phyloP scores from a whole-genome alignment of 2,113 vertebrate genomes.

The Epinephelus lanceolatus region DNA sequence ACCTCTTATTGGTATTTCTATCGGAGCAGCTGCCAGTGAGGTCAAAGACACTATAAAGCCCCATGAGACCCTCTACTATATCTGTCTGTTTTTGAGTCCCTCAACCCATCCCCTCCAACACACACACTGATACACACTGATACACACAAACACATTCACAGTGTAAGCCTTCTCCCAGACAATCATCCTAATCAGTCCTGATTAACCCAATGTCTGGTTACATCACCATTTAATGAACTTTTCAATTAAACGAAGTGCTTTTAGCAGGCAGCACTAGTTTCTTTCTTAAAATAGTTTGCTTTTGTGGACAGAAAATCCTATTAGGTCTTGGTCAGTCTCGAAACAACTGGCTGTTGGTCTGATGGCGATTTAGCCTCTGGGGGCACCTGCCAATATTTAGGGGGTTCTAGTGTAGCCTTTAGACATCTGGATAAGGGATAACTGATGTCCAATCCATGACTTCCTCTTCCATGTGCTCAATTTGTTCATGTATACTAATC shows the following conservation, averaged over 20 bases:
- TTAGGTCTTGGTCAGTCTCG: not conserved
- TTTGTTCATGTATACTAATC: too few species aligned
- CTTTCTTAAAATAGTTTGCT: conserved; percentile 39
- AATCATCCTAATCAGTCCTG: conserved; percentile 22
- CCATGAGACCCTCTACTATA: conserved; percentile 55
- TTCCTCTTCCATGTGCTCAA: too few species aligned
- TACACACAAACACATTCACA: not conserved
- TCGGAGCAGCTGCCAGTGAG: conserved; percentile 71
- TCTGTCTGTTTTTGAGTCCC: conserved; percentile 45
- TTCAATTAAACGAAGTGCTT: conserved; percentile 52
- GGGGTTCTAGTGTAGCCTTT: too few species aligned
- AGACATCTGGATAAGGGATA: too few species aligned
- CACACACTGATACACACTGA: not conserved
- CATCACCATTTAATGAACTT: conserved; percentile 60
- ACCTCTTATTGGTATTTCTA: conserved; percentile 51
- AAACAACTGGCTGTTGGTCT: too few species aligned
- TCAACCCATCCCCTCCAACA: not conserved
- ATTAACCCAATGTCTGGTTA: conserved; percentile 26
- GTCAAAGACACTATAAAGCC: conserved; percentile 67
- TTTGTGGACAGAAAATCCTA: conserved; percentile 53
- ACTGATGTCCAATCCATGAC: too few species aligned
- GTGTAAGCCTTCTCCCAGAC: not conserved
- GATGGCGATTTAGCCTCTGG: too few species aligned
- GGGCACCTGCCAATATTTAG: too few species aligned
- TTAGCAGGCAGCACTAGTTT: conserved; percentile 40